Evolutionary conservation across 2,888 invertebrate genomes (phyloP), one percentile per base, ranked within the genome.

Genomic region (Leptothorax acervorum): DNA sequence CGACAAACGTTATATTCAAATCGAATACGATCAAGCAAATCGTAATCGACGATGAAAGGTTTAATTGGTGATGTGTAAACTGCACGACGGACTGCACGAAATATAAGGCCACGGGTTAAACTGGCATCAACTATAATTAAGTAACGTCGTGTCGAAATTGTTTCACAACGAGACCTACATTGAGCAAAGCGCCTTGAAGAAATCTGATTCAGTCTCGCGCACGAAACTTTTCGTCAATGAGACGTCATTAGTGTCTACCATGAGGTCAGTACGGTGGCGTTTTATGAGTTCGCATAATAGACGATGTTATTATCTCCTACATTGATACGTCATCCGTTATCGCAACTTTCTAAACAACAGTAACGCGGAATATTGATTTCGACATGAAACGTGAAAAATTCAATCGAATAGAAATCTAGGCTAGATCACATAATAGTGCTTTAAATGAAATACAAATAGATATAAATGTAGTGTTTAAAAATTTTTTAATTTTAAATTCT

Each of bases 161-260:
- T 90, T 90, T 89, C 89, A 86, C 85, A 90, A 90, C 85, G 85
- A 87, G 85, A 82, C 85, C 89, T 79, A 88, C 81, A 85, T 88
- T 86, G 85, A 68, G 66, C 55, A 68, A 74, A 53, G 57, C 82
- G 70, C 74, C 76, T 81, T 74, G 83, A 84, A 89, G 83, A 83
- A 89, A 90, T 84, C 81, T 62, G 76, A 86, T 84, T 88, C 88
- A 48, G 42, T 84, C 70, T 78, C 70, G 74, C 48, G 60, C 39
- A 39, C 66, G 42, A 71, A 81, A 28, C 79, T 71, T 83, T 82
- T 68, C 62, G 76, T 53, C 74, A 60, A 68, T 51, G 65, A 76
- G 62, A 62, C 55, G 15, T 8, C 55, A 48, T 78, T 65, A 71
- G 60, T 60, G 51, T 35, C 53, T 62, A 31, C 78, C 74, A 83